phyloP scores from a whole-genome alignment of 1,140 invertebrate species.

The Papilio xuthus region DNA sequence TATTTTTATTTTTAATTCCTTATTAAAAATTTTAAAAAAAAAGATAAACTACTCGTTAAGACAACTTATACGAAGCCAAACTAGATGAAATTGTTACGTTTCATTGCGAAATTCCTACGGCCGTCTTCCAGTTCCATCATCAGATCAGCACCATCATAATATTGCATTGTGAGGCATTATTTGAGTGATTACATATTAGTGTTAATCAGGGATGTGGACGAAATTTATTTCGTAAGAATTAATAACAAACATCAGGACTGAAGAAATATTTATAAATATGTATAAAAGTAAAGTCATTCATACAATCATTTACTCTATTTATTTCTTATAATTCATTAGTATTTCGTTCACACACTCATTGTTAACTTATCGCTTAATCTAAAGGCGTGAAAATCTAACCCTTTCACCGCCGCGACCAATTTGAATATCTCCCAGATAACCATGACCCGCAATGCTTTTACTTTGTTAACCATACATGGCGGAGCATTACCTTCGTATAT shows the following conservation, averaged over 20 bases:
- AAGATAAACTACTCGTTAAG: too few relatives aligned
- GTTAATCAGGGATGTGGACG: too few relatives aligned
- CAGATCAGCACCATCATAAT: too few relatives aligned
- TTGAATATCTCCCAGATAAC: conserved; percentile 41
- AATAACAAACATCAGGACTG: too few relatives aligned
- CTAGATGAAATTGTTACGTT: too few relatives aligned
- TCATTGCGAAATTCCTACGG: too few relatives aligned
- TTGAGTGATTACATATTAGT: too few relatives aligned
- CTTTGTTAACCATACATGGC: conserved; percentile 48
- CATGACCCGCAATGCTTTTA: conserved; percentile 38
- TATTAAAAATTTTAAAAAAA: background rate
- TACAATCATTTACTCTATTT: background rate
- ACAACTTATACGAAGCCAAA: too few relatives aligned
- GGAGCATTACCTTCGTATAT: conserved; percentile 42
- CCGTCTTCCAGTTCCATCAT: too few relatives aligned
- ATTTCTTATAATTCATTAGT: conserved; percentile 3
- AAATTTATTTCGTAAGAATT: too few relatives aligned
- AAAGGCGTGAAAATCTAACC: conserved; percentile 32
- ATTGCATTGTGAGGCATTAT: too few relatives aligned
- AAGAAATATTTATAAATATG: background rate
- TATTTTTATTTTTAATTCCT: too few relatives aligned
- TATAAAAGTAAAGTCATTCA: background rate
- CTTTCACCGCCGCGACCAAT: conserved; percentile 37
- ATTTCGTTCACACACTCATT: conserved; percentile 34
- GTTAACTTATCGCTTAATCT: conserved; percentile 29